A percentile compares a stretch with the other conserved stretches of the same genome.
Evolutionary conservation across 2,113 vertebrate species (phyloP).

Genomic region (Sitta europaea): DNA sequence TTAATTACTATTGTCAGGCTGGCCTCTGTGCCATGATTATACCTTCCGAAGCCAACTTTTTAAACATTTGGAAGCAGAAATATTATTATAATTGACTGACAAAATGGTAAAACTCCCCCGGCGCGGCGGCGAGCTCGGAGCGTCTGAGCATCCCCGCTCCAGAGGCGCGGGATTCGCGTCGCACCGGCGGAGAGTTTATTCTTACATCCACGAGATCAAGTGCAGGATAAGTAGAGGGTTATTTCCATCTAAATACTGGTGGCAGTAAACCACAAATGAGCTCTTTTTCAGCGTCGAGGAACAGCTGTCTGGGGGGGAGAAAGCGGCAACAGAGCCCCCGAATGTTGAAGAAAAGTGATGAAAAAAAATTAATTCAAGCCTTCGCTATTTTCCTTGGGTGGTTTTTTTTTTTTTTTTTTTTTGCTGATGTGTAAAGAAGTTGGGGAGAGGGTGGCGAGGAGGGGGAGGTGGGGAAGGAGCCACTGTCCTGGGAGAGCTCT

Average conservation of each 20-base stretch:
- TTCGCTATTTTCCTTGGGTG: not conserved
- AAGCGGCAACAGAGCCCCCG: constrained; percentile 42
- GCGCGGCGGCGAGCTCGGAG: not conserved
- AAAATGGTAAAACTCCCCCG: constrained; percentile 61
- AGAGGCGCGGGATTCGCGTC: not conserved
- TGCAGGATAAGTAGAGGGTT: constrained; percentile 46
- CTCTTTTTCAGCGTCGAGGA: constrained; percentile 28
- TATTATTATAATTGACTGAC: constrained; percentile 79
- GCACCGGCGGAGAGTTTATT: constrained; percentile 22
- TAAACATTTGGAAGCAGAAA: constrained; percentile 81
- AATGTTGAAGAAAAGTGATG: constrained; percentile 52
- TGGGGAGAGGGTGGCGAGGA: not conserved
- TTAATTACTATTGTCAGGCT: constrained; percentile 99
- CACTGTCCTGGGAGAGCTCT: not conserved
- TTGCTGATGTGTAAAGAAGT: constrained; percentile 34
- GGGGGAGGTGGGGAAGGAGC: not conserved
- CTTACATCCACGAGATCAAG: constrained; percentile 14
- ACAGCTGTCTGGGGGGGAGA: constrained; percentile 51
- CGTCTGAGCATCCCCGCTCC: not conserved
- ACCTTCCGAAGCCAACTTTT: constrained; percentile 86
- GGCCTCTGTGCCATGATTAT: constrained; percentile 92
- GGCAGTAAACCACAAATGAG: constrained; percentile 48
- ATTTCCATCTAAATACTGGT: constrained; percentile 62
- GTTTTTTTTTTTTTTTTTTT: not conserved
- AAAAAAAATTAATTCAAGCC: constrained; percentile 36